A percentile compares a stretch with the other conserved stretches of the same genome.
Conservation (phyloP, 2,113 vertebrate genomes). For the Sakesphorus luctuosus region DNA sequence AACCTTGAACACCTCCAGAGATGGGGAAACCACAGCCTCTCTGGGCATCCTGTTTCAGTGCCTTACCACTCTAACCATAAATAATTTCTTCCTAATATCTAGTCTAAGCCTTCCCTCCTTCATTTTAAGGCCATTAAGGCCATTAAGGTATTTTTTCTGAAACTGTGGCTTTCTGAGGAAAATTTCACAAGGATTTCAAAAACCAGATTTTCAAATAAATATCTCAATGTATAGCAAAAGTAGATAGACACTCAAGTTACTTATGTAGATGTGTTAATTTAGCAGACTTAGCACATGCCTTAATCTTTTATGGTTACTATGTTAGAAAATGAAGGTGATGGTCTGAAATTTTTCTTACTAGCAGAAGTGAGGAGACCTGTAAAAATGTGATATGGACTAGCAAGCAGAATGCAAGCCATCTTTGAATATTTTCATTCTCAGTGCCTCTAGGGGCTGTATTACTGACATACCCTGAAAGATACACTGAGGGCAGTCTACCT, state of each 20-base stretch:
- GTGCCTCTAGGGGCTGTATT: not conserved
- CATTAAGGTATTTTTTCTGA: not conserved
- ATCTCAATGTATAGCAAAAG: not conserved
- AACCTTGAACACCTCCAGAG: not conserved
- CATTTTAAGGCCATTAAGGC: not conserved
- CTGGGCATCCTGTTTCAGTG: not conserved
- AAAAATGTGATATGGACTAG: not conserved
- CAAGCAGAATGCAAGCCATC: not conserved
- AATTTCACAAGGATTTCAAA: not conserved
- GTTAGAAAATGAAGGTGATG: not conserved
- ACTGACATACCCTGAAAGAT: not conserved
- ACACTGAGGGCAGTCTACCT: not conserved
- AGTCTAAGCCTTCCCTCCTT: not conserved
- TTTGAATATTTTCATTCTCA: not conserved
- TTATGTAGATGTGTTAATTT: not conserved
- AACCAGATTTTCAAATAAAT: not conserved
- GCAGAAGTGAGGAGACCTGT: not conserved
- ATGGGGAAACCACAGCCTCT: not conserved
- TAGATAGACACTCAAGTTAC: not conserved
- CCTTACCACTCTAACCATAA: not conserved
- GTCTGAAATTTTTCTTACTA: not conserved
- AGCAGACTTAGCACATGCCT: not conserved
- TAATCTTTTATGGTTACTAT: not conserved
- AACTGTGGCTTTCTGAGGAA: not conserved
- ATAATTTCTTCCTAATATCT: not conserved